These are phyloP conservation scores for Chitala chitala DNA, from an alignment of 2,113 vertebrate species.

Conservation along the genomic window DNA sequence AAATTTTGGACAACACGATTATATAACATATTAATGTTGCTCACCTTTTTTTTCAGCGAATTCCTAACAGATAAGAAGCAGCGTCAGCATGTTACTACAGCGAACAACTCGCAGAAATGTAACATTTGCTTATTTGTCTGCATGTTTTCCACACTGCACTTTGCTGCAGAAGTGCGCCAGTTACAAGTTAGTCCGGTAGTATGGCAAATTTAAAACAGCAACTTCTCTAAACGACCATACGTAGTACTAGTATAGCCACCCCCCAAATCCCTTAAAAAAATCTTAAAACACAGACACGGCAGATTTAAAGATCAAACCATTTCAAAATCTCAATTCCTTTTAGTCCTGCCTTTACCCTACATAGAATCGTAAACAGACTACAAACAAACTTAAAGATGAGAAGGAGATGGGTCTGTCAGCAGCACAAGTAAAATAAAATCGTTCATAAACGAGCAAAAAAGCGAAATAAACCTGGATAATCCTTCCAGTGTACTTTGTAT, in stretches of 20 bases:
- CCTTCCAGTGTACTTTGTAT: too few relatives aligned
- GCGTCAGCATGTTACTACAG: background rate
- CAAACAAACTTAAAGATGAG: slow-evolving; percentile 52
- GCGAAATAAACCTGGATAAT: background rate
- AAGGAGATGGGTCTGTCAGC: too few relatives aligned
- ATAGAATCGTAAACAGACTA: slow-evolving; percentile 56
- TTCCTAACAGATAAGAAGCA: too few relatives aligned
- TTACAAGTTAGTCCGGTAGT: background rate
- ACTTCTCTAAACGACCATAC: background rate
- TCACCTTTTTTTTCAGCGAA: too few relatives aligned
- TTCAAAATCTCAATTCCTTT: slow-evolving; percentile 34
- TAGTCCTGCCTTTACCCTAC: slow-evolving; percentile 44
- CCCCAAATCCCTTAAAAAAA: too few relatives aligned
- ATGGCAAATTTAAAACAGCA: background rate
- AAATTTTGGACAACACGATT: too few relatives aligned
- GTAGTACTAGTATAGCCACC: background rate
- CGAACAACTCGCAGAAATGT: background rate
- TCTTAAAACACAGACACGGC: too few relatives aligned
- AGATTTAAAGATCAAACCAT: too few relatives aligned
- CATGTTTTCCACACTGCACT: background rate
- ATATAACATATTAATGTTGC: too few relatives aligned
- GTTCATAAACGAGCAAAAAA: background rate
- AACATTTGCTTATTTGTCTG: background rate
- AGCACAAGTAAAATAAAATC: background rate
- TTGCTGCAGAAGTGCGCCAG: background rate